Conservation (phyloP, 2,797 vertebrate species). For the Poeciliopsis infans region DNA sequence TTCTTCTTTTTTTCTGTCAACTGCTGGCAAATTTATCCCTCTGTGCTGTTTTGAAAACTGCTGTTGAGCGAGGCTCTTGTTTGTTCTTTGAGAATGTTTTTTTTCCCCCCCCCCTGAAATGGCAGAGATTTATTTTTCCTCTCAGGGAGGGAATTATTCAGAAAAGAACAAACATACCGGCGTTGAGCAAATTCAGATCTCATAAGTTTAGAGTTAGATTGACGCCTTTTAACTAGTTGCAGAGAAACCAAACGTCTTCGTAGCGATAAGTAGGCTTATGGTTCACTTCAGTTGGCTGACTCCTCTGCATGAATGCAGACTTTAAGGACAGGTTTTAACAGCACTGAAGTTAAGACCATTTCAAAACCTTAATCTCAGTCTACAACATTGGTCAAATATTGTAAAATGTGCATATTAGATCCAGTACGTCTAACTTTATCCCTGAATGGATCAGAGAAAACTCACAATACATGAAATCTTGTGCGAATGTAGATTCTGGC, state of each 20-base stretch:
- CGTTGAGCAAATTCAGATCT: neutral
- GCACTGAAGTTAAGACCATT: neutral
- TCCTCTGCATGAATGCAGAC: neutral
- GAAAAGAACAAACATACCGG: neutral
- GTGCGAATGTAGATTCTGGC: neutral
- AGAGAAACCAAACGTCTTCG: neutral
- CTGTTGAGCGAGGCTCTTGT: neutral
- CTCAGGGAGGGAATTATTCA: neutral
- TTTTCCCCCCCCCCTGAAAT: neutral
- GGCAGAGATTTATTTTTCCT: neutral
- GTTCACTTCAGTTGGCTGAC: neutral
- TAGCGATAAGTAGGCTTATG: neutral
- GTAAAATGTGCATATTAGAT: neutral
- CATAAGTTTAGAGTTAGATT: neutral
- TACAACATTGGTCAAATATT: neutral
- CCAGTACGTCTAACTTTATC: neutral
- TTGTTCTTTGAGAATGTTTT: neutral
- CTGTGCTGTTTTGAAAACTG: neutral
- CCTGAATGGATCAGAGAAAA: neutral
- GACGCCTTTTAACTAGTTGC: neutral
- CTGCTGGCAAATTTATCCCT: neutral
- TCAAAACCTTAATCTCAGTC: neutral
- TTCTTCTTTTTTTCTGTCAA: neutral
- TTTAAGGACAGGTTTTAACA: neutral
- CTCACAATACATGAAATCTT: neutral